Conservation (phyloP, 2,888 invertebrate genomes). For the Calameuta idolon region DNA sequence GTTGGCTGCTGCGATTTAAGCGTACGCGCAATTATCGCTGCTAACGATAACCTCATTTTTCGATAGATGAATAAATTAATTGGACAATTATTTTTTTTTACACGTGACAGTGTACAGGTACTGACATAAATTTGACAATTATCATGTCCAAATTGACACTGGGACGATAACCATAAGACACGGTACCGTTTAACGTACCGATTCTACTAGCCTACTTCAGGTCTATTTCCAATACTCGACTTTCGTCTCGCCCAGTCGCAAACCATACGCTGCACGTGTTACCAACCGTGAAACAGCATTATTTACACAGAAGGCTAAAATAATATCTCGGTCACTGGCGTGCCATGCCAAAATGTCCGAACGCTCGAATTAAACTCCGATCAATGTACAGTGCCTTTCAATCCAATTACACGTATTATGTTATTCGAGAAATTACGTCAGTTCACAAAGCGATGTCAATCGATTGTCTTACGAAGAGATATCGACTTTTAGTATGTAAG, state of each 20-base stretch:
- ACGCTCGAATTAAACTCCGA: not conserved
- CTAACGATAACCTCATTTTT: not conserved
- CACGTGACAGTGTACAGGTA: not conserved
- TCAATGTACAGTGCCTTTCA: not conserved
- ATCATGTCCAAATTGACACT: not conserved
- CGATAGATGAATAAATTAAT: not conserved
- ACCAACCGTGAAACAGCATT: not conserved
- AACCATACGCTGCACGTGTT: not conserved
- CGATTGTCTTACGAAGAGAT: not conserved
- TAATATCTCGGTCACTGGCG: slow-evolving; percentile 7
- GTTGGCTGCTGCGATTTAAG: not conserved
- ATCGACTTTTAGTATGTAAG: not conserved
- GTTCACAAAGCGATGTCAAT: not conserved
- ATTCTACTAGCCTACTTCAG: not conserved
- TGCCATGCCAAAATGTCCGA: not conserved
- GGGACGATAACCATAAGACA: not conserved
- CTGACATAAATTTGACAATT: not conserved
- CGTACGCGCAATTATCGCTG: not conserved
- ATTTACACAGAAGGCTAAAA: slow-evolving; percentile 9
- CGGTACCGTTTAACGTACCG: not conserved
- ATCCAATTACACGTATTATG: no score
- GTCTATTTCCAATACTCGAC: not conserved
- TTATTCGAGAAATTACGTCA: no score
- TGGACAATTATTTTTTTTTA: not conserved
- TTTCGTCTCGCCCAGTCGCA: not conserved